Percentiles rank a stretch among this genome's conserved stretches.
Conservation (phyloP, 2,797 vertebrate species). For the Sebastes oblongus region DNA sequence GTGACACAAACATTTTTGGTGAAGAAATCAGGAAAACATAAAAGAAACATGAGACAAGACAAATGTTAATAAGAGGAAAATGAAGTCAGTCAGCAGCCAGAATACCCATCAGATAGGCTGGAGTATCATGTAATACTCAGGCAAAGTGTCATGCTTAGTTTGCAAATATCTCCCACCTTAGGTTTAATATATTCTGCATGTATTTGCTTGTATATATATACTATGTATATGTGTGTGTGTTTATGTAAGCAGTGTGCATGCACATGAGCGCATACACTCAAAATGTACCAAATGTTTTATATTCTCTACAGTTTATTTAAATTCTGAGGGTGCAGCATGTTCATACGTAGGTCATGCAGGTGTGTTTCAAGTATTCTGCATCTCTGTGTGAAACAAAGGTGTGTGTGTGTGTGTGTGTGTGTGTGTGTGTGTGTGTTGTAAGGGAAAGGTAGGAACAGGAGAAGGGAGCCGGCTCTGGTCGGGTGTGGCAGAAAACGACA, state of each 20-base stretch:
- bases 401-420: neutral
- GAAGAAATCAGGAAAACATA: slow-evolving; percentile 2
- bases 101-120: slow-evolving; percentile 30
- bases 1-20: neutral
- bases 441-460: slow-evolving; percentile 20
- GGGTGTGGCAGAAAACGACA: slow-evolving; percentile 46
- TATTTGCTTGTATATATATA: slow-evolving; percentile 21
- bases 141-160: slow-evolving; percentile 51
- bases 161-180: slow-evolving; percentile 22
- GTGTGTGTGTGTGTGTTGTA: neutral
- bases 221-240: neutral
- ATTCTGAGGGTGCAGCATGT: slow-evolving; percentile 37
- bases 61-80: neutral
- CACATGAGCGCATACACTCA: slow-evolving; percentile 19
- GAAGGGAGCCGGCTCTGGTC: slow-evolving; percentile 36
- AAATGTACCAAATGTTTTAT: slow-evolving; percentile 4
- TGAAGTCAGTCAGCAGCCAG: slow-evolving; percentile 20
- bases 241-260: slow-evolving; percentile 30
- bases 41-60: slow-evolving; percentile 12
- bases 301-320: slow-evolving; percentile 33
- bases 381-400: slow-evolving; percentile 27
- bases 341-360: slow-evolving; percentile 57
- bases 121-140: slow-evolving; percentile 25
- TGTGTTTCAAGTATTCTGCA: slow-evolving; percentile 63
- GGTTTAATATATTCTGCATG: slow-evolving; percentile 17